A percentile compares a stretch with the other conserved stretches of the same genome.
phyloP scores from a whole-genome alignment of 2,888 invertebrate genomes.

The Drosophila siamana region DNA sequence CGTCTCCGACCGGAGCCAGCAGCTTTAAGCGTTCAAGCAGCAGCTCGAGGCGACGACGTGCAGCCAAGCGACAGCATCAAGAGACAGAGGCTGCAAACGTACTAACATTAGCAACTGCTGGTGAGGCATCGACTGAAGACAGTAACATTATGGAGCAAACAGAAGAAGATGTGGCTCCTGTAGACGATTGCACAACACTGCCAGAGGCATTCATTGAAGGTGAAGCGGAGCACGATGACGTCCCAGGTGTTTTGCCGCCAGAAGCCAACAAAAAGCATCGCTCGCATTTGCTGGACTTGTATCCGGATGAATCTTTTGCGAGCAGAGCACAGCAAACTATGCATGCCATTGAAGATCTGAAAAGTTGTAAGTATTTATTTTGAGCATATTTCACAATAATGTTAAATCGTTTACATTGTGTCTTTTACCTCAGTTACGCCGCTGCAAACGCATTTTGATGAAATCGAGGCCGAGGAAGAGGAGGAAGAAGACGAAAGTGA shows the following conservation, averaged over 20 bases:
- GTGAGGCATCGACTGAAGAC: not conserved
- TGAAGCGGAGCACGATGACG: conserved; percentile 24
- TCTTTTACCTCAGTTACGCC: conserved; percentile 69
- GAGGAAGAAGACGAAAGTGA: conserved; percentile 68
- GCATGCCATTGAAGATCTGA: conserved; percentile 39
- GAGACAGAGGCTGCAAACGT: conserved; percentile 13
- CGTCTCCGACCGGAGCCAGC: conserved; percentile 7
- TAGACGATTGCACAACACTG: not conserved
- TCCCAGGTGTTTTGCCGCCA: conserved; percentile 8
- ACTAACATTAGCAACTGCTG: conserved; percentile 1
- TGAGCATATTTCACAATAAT: not conserved
- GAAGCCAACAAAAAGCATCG: conserved; percentile 80
- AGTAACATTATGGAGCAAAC: not conserved
- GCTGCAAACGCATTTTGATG: conserved; percentile 60
- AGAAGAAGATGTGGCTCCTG: conserved; percentile 1
- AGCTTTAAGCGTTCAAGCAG: conserved; percentile 45
- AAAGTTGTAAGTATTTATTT: conserved; percentile 59
- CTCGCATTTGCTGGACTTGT: conserved; percentile 87
- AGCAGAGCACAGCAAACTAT: conserved; percentile 7
- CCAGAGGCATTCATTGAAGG: not conserved
- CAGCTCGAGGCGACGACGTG: conserved; percentile 50
- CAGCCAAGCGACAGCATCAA: conserved; percentile 43
- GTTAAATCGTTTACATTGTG: not conserved
- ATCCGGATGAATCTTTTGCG: conserved; percentile 83
- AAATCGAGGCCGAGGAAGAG: conserved; percentile 88